Conservation (phyloP, 2,113 vertebrate genomes). For the Ictidomys tridecemlineatus region DNA sequence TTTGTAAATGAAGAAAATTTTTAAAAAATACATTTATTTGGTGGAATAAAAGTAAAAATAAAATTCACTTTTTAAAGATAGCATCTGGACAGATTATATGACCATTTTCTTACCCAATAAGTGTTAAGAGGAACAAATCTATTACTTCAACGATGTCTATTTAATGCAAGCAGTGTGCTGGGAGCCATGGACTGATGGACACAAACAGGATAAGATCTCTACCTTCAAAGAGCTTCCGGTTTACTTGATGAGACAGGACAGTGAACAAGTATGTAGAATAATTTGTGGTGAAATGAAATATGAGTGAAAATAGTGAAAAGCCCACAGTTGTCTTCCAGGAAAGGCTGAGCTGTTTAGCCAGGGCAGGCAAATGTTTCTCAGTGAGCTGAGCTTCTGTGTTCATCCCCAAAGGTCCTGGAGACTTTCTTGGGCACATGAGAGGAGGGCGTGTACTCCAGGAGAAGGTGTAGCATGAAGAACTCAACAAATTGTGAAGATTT, state of each 20-base stretch:
- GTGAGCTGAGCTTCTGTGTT: background rate
- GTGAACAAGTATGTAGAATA: background rate
- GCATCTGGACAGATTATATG: background rate
- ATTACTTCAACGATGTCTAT: background rate
- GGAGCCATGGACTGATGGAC: background rate
- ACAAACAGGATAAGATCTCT: background rate
- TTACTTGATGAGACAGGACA: background rate
- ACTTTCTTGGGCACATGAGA: background rate
- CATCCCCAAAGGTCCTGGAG: background rate
- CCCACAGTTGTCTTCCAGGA: background rate
- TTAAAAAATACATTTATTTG: conserved; percentile 1
- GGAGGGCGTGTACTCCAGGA: background rate
- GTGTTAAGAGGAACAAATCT: conserved; percentile 25
- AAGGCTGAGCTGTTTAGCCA: background rate
- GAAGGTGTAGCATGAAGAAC: background rate
- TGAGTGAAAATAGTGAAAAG: background rate
- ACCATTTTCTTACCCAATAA: background rate
- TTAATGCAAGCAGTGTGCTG: background rate
- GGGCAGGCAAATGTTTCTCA: background rate
- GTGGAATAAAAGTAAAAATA: background rate
- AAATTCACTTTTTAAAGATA: conserved; percentile 40
- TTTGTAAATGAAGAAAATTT: conserved; percentile 22
- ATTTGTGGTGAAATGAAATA: background rate
- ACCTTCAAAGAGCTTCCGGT: background rate
- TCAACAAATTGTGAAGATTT: background rate